A percentile compares a stretch with the other conserved stretches of the same genome.
Evolutionary conservation across 1,140 invertebrate genomes (phyloP).

Genomic region (Bactericera cockerelli): DNA sequence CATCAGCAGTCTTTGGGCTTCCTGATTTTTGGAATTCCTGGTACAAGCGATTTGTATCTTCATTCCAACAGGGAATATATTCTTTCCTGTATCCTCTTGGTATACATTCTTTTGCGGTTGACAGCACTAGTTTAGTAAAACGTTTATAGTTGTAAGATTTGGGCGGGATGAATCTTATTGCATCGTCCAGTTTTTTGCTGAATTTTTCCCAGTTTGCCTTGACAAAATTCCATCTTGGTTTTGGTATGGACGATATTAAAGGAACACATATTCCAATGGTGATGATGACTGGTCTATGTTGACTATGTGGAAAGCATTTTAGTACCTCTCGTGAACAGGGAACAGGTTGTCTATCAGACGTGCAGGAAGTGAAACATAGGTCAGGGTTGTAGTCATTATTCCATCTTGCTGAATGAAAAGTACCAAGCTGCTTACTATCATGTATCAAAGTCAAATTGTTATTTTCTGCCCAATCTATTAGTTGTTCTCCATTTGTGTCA

Average conservation of each 20-base stretch:
- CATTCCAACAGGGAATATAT: constrained; percentile 15
- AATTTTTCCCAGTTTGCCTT: constrained; percentile 12
- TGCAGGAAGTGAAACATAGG: constrained; percentile 11
- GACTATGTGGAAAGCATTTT: constrained; percentile 9
- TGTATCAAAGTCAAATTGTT: constrained; percentile 5
- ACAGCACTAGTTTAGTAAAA: constrained; percentile 7
- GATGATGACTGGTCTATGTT: constrained; percentile 8
- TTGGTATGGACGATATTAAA: background rate
- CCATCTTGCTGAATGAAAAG: constrained; percentile 12
- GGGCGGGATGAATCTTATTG: constrained; percentile 7
- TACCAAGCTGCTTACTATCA: constrained; percentile 11
- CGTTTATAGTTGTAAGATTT: constrained; percentile 9
- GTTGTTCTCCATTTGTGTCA: constrained; percentile 5
- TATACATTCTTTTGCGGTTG: constrained; percentile 11
- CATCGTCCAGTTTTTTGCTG: constrained; percentile 8
- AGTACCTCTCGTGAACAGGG: background rate
- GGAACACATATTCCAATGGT: constrained; percentile 8
- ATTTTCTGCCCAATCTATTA: background rate
- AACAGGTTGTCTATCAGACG: background rate
- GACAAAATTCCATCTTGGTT: background rate
- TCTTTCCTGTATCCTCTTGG: constrained; percentile 14
- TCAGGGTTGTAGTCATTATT: constrained; percentile 2
- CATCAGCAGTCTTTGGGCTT: constrained; percentile 2
- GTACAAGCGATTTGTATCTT: constrained; percentile 5
- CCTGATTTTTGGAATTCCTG: constrained; percentile 1